A percentile compares a stretch with the other conserved stretches of the same genome.
Evolutionary conservation across 2,113 vertebrate genomes (phyloP).

Genomic region (Lepus americanus): DNA sequence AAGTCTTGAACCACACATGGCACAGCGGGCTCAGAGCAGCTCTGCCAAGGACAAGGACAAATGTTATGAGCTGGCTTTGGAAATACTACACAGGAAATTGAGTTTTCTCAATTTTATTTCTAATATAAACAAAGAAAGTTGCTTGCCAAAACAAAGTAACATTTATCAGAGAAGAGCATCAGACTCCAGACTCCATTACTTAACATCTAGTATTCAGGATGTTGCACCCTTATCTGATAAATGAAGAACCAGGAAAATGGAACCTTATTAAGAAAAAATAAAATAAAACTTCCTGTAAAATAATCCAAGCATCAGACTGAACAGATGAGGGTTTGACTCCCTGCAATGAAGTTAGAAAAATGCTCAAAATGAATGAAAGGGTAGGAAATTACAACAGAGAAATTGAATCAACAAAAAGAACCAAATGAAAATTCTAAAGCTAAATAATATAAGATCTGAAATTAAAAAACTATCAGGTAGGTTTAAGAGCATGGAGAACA

Average conservation of each 20-base stretch:
- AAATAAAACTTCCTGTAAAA: background rate
- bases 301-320: background rate
- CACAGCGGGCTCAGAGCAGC: conserved; percentile 17
- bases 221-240: background rate
- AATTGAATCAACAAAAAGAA: conserved; percentile 3
- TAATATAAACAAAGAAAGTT: background rate
- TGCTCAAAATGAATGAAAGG: background rate
- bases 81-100: background rate
- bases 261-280: background rate
- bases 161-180: background rate
- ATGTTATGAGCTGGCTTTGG: background rate
- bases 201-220: background rate
- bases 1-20: background rate
- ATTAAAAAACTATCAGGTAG: conserved; percentile 6
- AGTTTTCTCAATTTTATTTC: background rate
- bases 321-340: background rate
- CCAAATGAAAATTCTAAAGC: conserved; percentile 5
- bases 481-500: background rate
- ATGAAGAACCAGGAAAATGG: background rate
- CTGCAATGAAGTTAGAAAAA: background rate
- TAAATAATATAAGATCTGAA: background rate
- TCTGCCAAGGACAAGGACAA: conserved; percentile 13
- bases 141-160: conserved; percentile 15
- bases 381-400: background rate
- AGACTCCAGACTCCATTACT: background rate